These are phyloP conservation scores for Apolygus lucorum DNA, from an alignment of 1,140 invertebrate species.

Conservation along the genomic window DNA sequence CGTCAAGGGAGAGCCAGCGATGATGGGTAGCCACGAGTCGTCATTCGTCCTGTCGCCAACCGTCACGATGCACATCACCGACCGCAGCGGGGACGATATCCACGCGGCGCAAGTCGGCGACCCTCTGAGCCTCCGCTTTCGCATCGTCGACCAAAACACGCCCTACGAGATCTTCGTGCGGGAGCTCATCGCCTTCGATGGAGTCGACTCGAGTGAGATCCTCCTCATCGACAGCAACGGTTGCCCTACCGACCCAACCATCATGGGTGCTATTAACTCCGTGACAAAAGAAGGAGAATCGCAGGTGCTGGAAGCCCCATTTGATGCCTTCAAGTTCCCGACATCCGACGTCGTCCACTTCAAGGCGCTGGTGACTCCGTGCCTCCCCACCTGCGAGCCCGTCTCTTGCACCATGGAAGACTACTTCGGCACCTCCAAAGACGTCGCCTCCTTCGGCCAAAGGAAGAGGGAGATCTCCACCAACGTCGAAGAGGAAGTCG, in stretches of 20 bases:
- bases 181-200: slow-evolving; percentile 47
- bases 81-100: slow-evolving; percentile 42
- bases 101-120: slow-evolving; percentile 42
- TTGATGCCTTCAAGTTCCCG: slow-evolving; percentile 50
- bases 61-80: slow-evolving; percentile 47
- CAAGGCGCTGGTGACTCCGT: slow-evolving; percentile 47
- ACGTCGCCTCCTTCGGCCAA: slow-evolving; percentile 41
- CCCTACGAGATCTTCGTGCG: slow-evolving; percentile 50
- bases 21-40: slow-evolving; percentile 38
- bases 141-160: slow-evolving; percentile 43
- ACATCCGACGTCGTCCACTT: slow-evolving; percentile 48
- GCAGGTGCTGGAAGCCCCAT: slow-evolving; percentile 43
- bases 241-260: slow-evolving; percentile 45
- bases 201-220: slow-evolving; percentile 45
- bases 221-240: slow-evolving; percentile 44
- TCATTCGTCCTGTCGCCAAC: slow-evolving; percentile 45
- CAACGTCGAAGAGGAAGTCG: slow-evolving; percentile 38
- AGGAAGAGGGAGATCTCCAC: slow-evolving; percentile 32
- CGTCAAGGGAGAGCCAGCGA: slow-evolving; percentile 36
- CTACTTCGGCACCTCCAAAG: slow-evolving; percentile 39
- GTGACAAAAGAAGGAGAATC: slow-evolving; percentile 37
- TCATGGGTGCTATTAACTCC: slow-evolving; percentile 42
- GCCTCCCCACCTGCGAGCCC: slow-evolving; percentile 45
- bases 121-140: slow-evolving; percentile 45
- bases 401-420: slow-evolving; percentile 42